Percentiles rank a stretch among this genome's conserved stretches.
Conservation (phyloP, 2,888 invertebrate genomes). For the Geotrupes spiniger region DNA sequence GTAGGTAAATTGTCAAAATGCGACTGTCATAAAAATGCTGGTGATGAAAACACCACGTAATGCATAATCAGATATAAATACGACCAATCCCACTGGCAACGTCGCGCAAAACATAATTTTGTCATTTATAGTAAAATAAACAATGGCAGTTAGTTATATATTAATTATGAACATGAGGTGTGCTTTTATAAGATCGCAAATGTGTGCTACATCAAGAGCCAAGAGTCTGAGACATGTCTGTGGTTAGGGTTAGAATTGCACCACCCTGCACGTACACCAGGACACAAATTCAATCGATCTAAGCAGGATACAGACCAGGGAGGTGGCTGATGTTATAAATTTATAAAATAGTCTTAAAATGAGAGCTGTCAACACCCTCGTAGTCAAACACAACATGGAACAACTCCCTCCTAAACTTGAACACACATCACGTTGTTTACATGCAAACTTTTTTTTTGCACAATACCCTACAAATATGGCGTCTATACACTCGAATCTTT, state of each 20-base stretch:
- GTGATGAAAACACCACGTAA: neutral
- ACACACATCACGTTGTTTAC: slow-evolving; percentile 15
- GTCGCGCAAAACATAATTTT: slow-evolving; percentile 22
- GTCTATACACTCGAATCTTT: slow-evolving; percentile 43
- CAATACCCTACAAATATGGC: slow-evolving; percentile 52
- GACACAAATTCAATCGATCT: slow-evolving; percentile 44
- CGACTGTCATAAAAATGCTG: neutral
- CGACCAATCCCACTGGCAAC: slow-evolving; percentile 22
- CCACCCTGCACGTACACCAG: slow-evolving; percentile 31
- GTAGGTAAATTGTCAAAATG: neutral
- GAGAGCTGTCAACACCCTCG: slow-evolving; percentile 30
- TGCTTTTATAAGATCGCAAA: slow-evolving; percentile 8
- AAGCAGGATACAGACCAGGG: slow-evolving; percentile 32
- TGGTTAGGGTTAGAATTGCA: slow-evolving; percentile 25
- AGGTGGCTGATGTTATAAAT: slow-evolving; percentile 32
- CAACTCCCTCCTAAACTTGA: slow-evolving; percentile 21
- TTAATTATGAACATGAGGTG: slow-evolving; percentile 11
- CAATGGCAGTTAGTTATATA: slow-evolving; percentile 22
- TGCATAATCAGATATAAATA: too few species aligned
- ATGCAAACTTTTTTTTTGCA: slow-evolving; percentile 38
- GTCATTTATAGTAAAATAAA: slow-evolving; percentile 28
- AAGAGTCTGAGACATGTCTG: slow-evolving; percentile 11
- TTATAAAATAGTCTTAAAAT: slow-evolving; percentile 28
- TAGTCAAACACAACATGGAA: slow-evolving; percentile 24
- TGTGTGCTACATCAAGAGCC: neutral